Base-by-base conservation (phyloP, 2,113 vertebrate genomes). In the Nicator chloris region DNA sequence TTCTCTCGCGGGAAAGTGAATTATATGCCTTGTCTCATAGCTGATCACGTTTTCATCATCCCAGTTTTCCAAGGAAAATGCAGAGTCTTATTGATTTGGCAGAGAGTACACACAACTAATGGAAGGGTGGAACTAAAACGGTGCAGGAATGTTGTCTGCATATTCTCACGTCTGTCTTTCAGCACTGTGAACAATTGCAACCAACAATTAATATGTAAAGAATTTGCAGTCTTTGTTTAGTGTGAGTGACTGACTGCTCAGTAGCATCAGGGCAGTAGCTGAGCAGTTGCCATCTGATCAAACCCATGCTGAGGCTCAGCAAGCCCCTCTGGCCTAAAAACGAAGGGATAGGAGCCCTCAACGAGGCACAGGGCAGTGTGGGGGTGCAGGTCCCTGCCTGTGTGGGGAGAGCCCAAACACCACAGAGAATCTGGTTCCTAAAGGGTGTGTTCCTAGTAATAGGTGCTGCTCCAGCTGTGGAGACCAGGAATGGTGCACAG, bases 181-280 rank as follows among this genome's bases (percentile, higher is more conserved):
- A 70, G 73, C 90, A 24, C 88, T 1, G 4, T 5, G 9, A 95
- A 94, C 90, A 93, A 96, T 96, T 68, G 88, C 60, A 94, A 92
- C 86, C 82, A 84, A 30, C 90, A 95, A 97, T 96, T 93, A 95
- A 79, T 78, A 92, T 72, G 90, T 92, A 35, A 86, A 63, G 91
- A 93, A 92, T 96, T 92, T 91, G 82, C 13, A 65, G 78, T 50
- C 51, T 93, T 80, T 69, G 69, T 93, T 88, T 88, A 42, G 69
- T 42, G 61, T 30, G 64, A 40, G 53, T 28, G 63, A 47, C 3
- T 82, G 92, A 69, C 72, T 37, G 92, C 69, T 54, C 22, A 1
- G 21, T 86, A 75, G 83, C 26, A 8, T 82, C 94, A 92, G 93
- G 92, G 75, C 39, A 0, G 51, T 61, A 88, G 94, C 93, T 81